Base-by-base conservation (phyloP, 2,113 vertebrate genomes). In the Eurystomus gularis region DNA sequence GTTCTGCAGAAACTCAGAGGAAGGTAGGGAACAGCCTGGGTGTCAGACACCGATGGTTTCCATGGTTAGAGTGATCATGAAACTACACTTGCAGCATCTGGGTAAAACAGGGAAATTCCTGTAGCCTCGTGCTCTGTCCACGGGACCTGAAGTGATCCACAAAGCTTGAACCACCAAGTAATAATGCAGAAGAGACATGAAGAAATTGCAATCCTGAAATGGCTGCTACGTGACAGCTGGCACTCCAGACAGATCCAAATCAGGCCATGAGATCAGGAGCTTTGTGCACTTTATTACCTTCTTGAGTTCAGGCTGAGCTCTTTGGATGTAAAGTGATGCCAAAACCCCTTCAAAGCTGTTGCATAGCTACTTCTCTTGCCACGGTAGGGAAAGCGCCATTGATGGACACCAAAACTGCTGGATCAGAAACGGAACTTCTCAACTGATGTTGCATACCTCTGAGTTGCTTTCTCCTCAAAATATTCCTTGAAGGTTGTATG, bases 311-410 rank as follows among this genome's bases (percentile, higher is more conserved):
- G 11, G 31, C 20, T 37, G 26, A 78, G 13, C 14, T 64, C 6
- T 85, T 90, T 39, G 25, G 15, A 17, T 26, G 42, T 25, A 19
- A 46, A 71, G 13, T 6, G n/a, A 66, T 40, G 20, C 6, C 58
- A 83, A 82, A 72, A 93, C 4, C 3, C 8, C 44, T 54, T 24
- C 24, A 52, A 71, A 87, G 17, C 2, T 9, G 7, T 25, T 70
- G 39, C 40, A 51, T 2, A 72, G 40, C n/a, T n/a, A n/a, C n/a
- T 75, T n/a, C 7, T 57, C 31, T 61, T 68, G 33, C 88, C 35
- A n/a, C 18, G 3, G 1, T 24, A 49, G 6, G 54, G 31, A 71
- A 7, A n/a, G 19, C 2, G 2, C 7, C 6, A 0, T 35, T 82
- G 26, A 13, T 29, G 52, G 73, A 5, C 26, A 33, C 18, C 24